phyloP scores from a whole-genome alignment of 2,113 vertebrate genomes.

The Ariopsis seemanni region DNA sequence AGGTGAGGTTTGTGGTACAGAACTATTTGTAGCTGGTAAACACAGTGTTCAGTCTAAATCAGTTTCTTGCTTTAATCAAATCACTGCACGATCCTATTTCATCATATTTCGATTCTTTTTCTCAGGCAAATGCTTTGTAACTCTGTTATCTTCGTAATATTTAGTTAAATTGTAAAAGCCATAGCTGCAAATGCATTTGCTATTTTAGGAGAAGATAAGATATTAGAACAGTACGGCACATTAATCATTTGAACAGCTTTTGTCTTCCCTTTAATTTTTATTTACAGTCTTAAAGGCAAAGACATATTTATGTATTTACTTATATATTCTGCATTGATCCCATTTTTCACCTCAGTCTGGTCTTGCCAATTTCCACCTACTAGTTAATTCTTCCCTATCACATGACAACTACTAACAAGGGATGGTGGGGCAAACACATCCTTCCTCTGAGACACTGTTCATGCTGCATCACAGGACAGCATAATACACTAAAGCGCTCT shows the following conservation, averaged over 20 bases:
- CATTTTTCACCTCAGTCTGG: background rate
- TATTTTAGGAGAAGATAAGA: background rate
- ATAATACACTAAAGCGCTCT: background rate
- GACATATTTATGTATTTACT: background rate
- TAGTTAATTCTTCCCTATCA: background rate
- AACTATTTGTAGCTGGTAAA: background rate
- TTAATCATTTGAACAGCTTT: background rate
- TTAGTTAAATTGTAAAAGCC: background rate
- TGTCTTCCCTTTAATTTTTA: background rate
- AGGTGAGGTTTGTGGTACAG: background rate
- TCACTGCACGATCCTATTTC: background rate
- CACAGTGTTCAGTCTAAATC: background rate
- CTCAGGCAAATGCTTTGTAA: background rate
- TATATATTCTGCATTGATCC: background rate
- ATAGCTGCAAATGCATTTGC: background rate
- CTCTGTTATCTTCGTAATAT: background rate
- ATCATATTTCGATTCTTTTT: background rate
- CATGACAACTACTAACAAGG: background rate
- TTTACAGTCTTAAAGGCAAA: background rate
- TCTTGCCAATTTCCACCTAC: background rate
- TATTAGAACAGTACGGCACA: background rate
- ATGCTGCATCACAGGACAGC: background rate
- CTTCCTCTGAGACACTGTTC: background rate
- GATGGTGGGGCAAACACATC: background rate
- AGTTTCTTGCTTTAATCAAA: background rate